Evolutionary conservation across 2,797 vertebrate genomes (phyloP), one percentile per base, ranked within the genome.

Genomic region (Scleropages formosus): DNA sequence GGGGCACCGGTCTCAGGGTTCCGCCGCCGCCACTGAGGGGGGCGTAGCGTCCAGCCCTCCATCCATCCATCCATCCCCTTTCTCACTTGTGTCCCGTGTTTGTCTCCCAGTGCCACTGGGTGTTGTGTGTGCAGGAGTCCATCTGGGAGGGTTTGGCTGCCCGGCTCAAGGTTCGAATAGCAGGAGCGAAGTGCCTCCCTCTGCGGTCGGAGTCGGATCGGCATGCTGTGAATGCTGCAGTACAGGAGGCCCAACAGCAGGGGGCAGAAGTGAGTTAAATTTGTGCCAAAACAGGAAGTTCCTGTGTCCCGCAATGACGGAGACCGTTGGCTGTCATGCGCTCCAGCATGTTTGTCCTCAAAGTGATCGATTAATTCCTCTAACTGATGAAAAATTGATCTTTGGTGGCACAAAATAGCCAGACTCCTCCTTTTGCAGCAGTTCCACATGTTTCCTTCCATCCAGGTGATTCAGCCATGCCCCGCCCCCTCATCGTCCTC

Each of bases 91-190:
- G 11, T 0, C 20, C 1, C 46, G 22, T 60, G 58, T 12, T 31
- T 39, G 63, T 77, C 4, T 61, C 59, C 10, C 82, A 91, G 91
- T 79, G 89, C 73, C 80, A 87, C 77, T 93, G 92, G 92, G 80
- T 94, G 82, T 80, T 96, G 76, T 94, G 89, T 15, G 89, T 95
- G 59, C 96, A 97, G 86, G 94, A 96, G 83, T 88, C 89, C 0
- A 89, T 94, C 69, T 81, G 79, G 77, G 88, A 92, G 0, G 80
- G 84, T 0, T 82, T 93, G 0, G 75, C 91, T 47, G 78, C 74
- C 15, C 90, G 91, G 46, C 90, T 97, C 15, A 88, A 78, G 81
- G 76, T 81, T 26, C 89, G 93, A 24, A 90, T 92, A 78, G 73
- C 76, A 0, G 82, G 79, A 27, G 81, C 90, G 85, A 92, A 90